Conservation (phyloP, 2,113 vertebrate species). For the Myotis brandtii region DNA sequence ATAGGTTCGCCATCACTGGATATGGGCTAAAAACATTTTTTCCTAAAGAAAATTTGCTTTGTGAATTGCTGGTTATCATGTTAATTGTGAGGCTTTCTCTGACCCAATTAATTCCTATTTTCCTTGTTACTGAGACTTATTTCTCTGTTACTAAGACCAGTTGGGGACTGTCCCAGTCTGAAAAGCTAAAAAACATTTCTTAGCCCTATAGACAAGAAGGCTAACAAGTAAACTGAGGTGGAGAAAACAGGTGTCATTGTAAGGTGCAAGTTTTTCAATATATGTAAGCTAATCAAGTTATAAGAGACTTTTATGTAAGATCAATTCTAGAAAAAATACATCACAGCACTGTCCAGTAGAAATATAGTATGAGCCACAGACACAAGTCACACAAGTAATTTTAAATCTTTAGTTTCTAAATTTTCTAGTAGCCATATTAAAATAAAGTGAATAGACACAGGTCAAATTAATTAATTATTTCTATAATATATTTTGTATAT, state of each 20-base stretch:
- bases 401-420: background rate
- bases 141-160: background rate
- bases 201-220: background rate
- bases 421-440: background rate
- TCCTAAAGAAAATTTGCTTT: background rate
- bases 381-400: background rate
- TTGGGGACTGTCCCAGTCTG: background rate
- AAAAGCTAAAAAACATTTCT: background rate
- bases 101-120: slow-evolving; percentile 4
- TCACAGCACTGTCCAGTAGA: background rate
- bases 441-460: background rate
- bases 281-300: background rate
- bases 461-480: background rate
- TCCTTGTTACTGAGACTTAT: background rate
- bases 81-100: background rate
- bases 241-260: background rate
- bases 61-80: background rate
- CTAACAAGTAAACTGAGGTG: background rate
- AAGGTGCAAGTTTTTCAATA: background rate
- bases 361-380: background rate
- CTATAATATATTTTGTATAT: background rate
- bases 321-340: background rate
- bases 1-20: no score
- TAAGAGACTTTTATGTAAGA: background rate
- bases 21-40: background rate